Evolutionary conservation across 2,113 vertebrate species (phyloP).

Genomic region (Leucoraja erinaceus): DNA sequence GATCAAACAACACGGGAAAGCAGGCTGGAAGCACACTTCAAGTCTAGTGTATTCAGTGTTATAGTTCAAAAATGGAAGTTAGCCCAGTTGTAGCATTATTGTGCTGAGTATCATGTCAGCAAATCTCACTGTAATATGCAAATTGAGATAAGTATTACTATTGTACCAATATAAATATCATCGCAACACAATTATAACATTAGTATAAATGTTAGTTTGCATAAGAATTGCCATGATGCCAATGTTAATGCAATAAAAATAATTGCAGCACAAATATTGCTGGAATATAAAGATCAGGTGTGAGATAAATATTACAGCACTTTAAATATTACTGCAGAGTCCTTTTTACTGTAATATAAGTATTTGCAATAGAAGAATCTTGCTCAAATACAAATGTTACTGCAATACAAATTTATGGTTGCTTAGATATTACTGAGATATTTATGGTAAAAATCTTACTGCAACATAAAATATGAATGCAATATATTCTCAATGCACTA

Average conservation of each 20-base stretch:
- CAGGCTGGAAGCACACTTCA: not conserved
- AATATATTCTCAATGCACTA: too few species aligned
- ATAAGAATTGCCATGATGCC: not conserved
- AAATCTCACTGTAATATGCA: not conserved
- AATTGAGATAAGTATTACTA: not conserved
- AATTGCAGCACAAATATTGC: too few species aligned
- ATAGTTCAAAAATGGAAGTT: not conserved
- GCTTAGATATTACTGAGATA: too few species aligned
- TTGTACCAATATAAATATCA: not conserved
- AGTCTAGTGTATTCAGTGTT: not conserved
- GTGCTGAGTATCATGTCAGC: not conserved
- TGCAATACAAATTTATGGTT: too few species aligned
- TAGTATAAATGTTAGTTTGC: not conserved
- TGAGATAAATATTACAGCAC: too few species aligned
- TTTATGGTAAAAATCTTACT: too few species aligned
- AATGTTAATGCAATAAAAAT: not conserved
- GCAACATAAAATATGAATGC: too few species aligned
- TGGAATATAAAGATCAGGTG: too few species aligned
- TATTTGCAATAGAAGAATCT: too few species aligned
- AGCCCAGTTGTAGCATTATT: not conserved
- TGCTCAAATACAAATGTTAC: too few species aligned
- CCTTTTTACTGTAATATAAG: too few species aligned
- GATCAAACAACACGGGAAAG: not conserved
- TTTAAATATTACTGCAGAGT: too few species aligned
- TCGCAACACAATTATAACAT: not conserved